phyloP scores from a whole-genome alignment of 2,888 invertebrate species.

The Adela reaumurella region DNA sequence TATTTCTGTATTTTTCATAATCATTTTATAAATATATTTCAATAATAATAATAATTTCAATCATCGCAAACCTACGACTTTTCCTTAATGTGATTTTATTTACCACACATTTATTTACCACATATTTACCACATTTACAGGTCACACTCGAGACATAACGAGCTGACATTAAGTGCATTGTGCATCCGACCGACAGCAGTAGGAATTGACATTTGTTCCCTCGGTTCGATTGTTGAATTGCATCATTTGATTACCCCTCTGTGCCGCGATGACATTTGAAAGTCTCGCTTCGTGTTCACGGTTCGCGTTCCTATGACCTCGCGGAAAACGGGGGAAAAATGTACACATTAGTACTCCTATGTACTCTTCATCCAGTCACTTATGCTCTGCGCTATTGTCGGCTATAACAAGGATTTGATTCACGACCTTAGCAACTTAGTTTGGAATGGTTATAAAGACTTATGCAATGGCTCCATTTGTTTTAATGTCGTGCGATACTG shows the following conservation, averaged over 20 bases:
- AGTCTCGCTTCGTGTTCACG: neutral
- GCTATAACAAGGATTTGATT: no score
- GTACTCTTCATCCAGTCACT: neutral
- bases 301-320: neutral
- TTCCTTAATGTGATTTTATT: no score
- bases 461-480: neutral
- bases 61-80: no score
- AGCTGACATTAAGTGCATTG: no score
- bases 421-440: neutral
- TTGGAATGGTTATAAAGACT: neutral
- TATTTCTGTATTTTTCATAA: no score
- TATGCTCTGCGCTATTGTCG: no score
- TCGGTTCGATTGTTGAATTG: neutral
- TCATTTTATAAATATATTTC: no score
- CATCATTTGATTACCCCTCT: neutral
- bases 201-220: neutral
- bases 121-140: no score
- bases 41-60: no score
- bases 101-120: no score
- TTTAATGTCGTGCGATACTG: no score
- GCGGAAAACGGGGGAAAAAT: neutral
- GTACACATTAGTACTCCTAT: neutral
- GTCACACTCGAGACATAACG: no score
- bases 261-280: neutral
- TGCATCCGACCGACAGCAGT: neutral